phyloP scores from a whole-genome alignment of 2,797 vertebrate genomes.

The Megaceryle alcyon region DNA sequence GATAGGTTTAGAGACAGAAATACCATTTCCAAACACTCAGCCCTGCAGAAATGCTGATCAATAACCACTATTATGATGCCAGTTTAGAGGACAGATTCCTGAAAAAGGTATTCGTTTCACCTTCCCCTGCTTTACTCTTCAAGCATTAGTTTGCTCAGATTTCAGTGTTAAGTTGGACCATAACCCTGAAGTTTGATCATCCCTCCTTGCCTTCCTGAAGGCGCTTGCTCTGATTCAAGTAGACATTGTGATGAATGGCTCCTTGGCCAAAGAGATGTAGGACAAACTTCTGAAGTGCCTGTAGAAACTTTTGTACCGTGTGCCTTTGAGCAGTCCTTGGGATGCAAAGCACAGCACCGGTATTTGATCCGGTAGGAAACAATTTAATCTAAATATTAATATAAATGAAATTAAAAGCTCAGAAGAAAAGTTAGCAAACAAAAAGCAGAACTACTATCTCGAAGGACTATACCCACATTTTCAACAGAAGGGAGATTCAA shows the following conservation, averaged over 20 bases:
- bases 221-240: not conserved
- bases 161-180: not conserved
- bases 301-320: rapidly evolving
- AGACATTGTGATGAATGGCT: not conserved
- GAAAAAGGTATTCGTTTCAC: not conserved
- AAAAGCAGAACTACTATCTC: not conserved
- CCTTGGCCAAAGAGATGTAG: not conserved
- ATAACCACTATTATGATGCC: not conserved
- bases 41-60: not conserved
- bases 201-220: not conserved
- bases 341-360: not conserved
- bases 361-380: not conserved
- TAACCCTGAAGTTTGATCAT: not conserved
- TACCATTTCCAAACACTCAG: not conserved
- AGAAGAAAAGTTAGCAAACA: not conserved
- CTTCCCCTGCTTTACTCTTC: not conserved
- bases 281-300: not conserved
- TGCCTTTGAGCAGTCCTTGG: not conserved
- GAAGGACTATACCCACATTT: not conserved
- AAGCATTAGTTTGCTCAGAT: not conserved
- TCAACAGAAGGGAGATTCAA: not conserved
- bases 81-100: not conserved
- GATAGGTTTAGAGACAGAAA: not conserved
- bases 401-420: not conserved
- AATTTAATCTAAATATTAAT: not conserved